Base-by-base conservation (phyloP, 2,797 vertebrate species). In the Sebastes variabilis region DNA sequence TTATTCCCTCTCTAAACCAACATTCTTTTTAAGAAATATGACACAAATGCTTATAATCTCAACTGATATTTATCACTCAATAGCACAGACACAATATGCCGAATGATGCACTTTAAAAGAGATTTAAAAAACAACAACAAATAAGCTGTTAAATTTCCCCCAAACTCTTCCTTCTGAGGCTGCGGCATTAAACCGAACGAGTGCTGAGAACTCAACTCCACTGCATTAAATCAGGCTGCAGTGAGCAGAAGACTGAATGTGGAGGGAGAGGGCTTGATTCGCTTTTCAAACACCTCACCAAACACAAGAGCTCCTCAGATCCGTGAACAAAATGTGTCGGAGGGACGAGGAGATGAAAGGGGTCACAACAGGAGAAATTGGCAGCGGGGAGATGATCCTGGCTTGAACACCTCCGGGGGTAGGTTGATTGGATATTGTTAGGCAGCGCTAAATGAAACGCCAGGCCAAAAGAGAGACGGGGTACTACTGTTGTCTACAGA, bases 221-320 rank as follows among this genome's bases (percentile, higher is more conserved):
- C 83, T 75, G 88, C 88, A 85, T 88, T 86, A 87, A 90, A 90
- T 84, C 84, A 86, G 77, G 82, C 86, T 88, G 88, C 86, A 86
- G 87, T 77, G 85, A 90, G 9, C 67, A 75, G 72, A 72, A 68
- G 75, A 61, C 56, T 79, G 80, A 79, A 66, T 60, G 84, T 85
- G 81, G 73, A 76, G 64, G 60, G 66, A 77, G 75, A 85, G 85
- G 79, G 75, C 73, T 79, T 61, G 78, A 87, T 82, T 79, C 65
- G 8, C 34, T 69, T 88, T 86, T 89, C 55, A 81, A 88, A 87
- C 76, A 84, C 72, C 80, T 73, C 85, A 66, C 82, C 83, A 59
- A 85, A 81, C 84, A 91, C 72, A 82, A 89, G 80, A 80, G 88
- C 72, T 77, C 75, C 81, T 87, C 83, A 38, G 80, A 79, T 86